These are phyloP conservation scores for Alviniconcha marisindica DNA, from an alignment of 1,140 invertebrate genomes.

Conservation along the genomic window DNA sequence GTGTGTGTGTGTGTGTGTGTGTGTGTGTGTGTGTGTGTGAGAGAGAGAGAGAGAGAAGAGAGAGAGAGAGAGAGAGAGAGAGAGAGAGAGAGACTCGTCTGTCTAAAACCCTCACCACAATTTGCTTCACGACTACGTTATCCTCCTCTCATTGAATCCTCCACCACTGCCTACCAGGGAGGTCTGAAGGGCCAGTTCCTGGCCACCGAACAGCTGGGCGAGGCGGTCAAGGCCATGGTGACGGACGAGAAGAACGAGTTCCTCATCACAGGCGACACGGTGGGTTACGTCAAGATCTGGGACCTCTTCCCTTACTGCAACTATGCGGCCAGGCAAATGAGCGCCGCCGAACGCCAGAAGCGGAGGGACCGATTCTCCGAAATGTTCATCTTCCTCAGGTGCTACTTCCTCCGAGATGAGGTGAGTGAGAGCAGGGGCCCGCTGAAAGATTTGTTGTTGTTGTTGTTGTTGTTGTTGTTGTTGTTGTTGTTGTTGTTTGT, in stretches of 20 bases:
- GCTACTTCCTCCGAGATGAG: not conserved
- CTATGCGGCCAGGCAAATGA: conserved; percentile 42
- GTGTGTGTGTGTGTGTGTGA: too few relatives aligned
- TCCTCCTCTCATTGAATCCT: too few relatives aligned
- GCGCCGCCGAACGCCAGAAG: conserved; percentile 53
- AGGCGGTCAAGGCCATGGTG: conserved; percentile 61
- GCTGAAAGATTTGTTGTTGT: not conserved
- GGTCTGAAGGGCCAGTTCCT: conserved; percentile 71
- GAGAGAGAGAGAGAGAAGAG: too few relatives aligned
- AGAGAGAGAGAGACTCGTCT: too few relatives aligned
- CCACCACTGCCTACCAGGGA: conserved; percentile 49
- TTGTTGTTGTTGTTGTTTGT: too few relatives aligned
- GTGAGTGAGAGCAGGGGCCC: not conserved
- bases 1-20: too few relatives aligned
- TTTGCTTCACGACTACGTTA: too few relatives aligned
- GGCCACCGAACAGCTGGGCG: conserved; percentile 77
- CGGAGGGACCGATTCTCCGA: conserved; percentile 80
- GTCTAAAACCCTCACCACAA: too few relatives aligned
- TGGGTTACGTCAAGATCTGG: conserved; percentile 72
- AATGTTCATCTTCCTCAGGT: conserved; percentile 81
- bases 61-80: too few relatives aligned
- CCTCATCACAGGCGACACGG: conserved; percentile 70
- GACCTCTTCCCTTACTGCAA: conserved; percentile 69
- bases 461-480: not conserved
- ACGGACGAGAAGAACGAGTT: conserved; percentile 63